phyloP scores from a whole-genome alignment of 1,140 invertebrate genomes.

The Spodoptera frugiperda region DNA sequence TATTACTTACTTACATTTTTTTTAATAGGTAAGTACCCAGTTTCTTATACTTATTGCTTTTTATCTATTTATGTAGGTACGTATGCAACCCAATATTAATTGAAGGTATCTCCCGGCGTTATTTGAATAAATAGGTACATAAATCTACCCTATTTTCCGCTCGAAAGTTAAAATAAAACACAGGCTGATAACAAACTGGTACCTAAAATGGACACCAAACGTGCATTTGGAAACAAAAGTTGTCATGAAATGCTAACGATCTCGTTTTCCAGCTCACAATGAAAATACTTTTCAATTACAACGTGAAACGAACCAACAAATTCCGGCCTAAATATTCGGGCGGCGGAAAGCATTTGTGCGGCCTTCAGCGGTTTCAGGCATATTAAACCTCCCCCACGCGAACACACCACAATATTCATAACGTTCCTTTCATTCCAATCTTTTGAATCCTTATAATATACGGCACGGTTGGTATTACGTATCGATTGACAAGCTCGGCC shows the following conservation, averaged over 20 bases:
- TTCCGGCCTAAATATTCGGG: constrained; percentile 1
- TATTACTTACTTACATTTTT: too few species aligned
- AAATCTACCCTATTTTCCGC: too few species aligned
- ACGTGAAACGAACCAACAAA: constrained; percentile 3
- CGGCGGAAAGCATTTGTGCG: not conserved
- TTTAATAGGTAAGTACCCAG: too few species aligned
- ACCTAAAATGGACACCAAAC: too few species aligned
- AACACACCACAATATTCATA: not conserved
- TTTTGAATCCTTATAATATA: constrained; percentile 27
- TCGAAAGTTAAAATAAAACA: not conserved
- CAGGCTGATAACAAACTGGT: not conserved
- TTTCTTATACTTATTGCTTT: too few species aligned
- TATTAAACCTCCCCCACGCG: not conserved
- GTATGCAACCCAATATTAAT: too few species aligned
- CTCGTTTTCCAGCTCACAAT: not conserved
- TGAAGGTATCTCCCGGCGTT: too few species aligned
- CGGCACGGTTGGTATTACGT: constrained; percentile 13
- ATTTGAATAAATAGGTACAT: not conserved
- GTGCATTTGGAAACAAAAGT: too few species aligned
- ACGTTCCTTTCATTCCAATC: not conserved
- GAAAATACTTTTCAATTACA: constrained; percentile 8
- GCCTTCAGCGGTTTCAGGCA: not conserved
- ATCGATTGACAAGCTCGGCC: constrained; percentile 30
- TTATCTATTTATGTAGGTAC: too few species aligned
- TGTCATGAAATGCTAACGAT: not conserved